Percentiles rank a stretch among this genome's conserved stretches.
phyloP scores from a whole-genome alignment of 1,140 invertebrate species.

The Pollicipes pollicipes region DNA sequence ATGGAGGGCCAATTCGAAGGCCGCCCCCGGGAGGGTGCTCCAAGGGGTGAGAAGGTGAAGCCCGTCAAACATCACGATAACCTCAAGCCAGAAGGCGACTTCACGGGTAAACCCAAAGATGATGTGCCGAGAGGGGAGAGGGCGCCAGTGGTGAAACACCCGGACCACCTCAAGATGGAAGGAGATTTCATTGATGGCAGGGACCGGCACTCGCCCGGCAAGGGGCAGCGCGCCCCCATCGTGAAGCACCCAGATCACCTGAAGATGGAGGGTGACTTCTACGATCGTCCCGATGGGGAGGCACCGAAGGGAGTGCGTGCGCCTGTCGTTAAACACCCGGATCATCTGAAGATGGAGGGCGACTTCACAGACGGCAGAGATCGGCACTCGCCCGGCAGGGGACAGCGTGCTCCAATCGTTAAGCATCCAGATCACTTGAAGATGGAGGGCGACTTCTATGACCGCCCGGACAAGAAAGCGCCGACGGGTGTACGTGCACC shows the following conservation, averaged over 20 bases:
- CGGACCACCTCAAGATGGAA: too few species aligned
- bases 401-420: slow-evolving; percentile 18
- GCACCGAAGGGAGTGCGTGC: slow-evolving; percentile 23
- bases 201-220: too few species aligned
- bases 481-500: neutral
- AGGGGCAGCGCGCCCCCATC: too few species aligned
- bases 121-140: too few species aligned
- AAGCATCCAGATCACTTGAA: slow-evolving; percentile 21
- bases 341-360: slow-evolving; percentile 17
- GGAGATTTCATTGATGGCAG: too few species aligned
- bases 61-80: too few species aligned
- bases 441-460: slow-evolving; percentile 20
- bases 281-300: slow-evolving; percentile 23
- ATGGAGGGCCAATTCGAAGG: slow-evolving; percentile 18
- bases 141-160: too few species aligned
- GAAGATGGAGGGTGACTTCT: slow-evolving; percentile 17
- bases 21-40: slow-evolving; percentile 24
- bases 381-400: too few species aligned
- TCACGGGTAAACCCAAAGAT: too few species aligned
- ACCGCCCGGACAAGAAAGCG: neutral
- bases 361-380: slow-evolving; percentile 3
- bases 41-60: too few species aligned
- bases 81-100: too few species aligned
- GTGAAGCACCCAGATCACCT: slow-evolving; percentile 17
- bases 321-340: slow-evolving; percentile 11